Evolutionary conservation across 2,888 invertebrate genomes (phyloP).

Genomic region (Priocnemis perturbator): DNA sequence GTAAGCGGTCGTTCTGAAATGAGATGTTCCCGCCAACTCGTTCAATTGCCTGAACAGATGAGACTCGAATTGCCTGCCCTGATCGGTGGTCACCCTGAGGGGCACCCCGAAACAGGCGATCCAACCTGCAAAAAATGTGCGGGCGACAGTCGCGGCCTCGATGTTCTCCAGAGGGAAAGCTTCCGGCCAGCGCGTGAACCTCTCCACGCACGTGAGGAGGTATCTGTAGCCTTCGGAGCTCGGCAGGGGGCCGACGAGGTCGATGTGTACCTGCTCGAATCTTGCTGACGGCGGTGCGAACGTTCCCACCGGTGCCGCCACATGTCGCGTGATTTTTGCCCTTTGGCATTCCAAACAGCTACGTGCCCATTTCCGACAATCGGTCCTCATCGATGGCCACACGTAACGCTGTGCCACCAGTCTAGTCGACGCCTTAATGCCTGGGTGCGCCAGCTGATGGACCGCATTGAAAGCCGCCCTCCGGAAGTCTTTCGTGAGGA

Average conservation of each 20-base stretch:
- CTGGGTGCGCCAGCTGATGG: conserved; percentile 36
- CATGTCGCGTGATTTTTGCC: conserved; percentile 58
- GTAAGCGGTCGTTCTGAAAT: conserved; percentile 9
- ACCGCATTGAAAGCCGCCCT: conserved; percentile 22
- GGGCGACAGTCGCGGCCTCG: not conserved
- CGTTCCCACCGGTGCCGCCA: conserved; percentile 33
- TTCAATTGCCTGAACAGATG: conserved; percentile 4
- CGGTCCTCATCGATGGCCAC: conserved; percentile 52
- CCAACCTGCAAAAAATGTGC: not conserved
- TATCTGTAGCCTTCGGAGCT: conserved; percentile 48
- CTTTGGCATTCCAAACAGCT: conserved; percentile 59
- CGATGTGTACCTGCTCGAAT: conserved; percentile 64
- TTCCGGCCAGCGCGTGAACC: conserved; percentile 38
- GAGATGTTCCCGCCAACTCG: not conserved
- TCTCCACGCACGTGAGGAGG: conserved; percentile 63
- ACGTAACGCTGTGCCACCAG: conserved; percentile 44
- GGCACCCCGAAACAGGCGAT: conserved; percentile 6
- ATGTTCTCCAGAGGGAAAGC: not conserved
- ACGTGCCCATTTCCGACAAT: conserved; percentile 52
- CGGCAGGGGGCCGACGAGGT: conserved; percentile 65
- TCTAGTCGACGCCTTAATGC: conserved; percentile 26
- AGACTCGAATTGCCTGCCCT: conserved; percentile 18
- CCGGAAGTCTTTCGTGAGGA: conserved; percentile 31
- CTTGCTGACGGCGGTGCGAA: conserved; percentile 50
- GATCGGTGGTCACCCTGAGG: conserved; percentile 6